phyloP scores from a whole-genome alignment of 2,888 invertebrate species.

The Nemapogon koenigi region DNA sequence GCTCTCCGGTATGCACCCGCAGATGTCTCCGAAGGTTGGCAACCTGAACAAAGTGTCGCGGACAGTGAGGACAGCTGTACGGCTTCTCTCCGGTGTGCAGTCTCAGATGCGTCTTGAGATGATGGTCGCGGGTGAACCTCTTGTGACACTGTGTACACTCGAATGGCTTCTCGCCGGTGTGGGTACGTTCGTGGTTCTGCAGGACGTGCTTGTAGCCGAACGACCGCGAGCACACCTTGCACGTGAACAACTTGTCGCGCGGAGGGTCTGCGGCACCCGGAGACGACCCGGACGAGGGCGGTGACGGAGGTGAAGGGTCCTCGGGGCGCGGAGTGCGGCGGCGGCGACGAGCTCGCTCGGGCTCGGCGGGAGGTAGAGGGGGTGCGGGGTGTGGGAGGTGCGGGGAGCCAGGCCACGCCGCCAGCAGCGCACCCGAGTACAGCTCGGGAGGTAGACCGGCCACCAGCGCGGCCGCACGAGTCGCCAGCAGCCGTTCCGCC shows the following conservation, averaged over 20 bases:
- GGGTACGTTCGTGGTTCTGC: constrained; percentile 93
- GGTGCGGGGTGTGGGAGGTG: constrained; percentile 63
- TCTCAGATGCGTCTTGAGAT: constrained; percentile 91
- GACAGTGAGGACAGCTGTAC: constrained; percentile 90
- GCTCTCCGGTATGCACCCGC: constrained; percentile 90
- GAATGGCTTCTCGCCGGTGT: constrained; percentile 94
- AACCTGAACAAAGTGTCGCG: constrained; percentile 91
- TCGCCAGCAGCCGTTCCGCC: constrained; percentile 61
- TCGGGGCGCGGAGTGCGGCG: constrained; percentile 55
- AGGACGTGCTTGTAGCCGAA: constrained; percentile 95
- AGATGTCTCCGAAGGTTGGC: constrained; percentile 89
- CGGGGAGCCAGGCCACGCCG: constrained; percentile 62
- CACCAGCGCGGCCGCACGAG: constrained; percentile 55
- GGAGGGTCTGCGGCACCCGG: constrained; percentile 57
- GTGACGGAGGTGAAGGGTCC: constrained; percentile 40
- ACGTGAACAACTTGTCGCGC: constrained; percentile 86
- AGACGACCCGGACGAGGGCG: constrained; percentile 57
- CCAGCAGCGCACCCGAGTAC: constrained; percentile 68
- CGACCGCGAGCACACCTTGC: constrained; percentile 84
- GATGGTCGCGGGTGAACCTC: constrained; percentile 91
- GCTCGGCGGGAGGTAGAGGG: constrained; percentile 52
- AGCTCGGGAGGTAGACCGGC: constrained; percentile 68
- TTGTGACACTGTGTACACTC: constrained; percentile 92
- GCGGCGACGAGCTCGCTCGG: constrained; percentile 51
- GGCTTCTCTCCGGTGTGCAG: constrained; percentile 94